Conservation (phyloP, 2,888 invertebrate species). For the Pammene aurita region DNA sequence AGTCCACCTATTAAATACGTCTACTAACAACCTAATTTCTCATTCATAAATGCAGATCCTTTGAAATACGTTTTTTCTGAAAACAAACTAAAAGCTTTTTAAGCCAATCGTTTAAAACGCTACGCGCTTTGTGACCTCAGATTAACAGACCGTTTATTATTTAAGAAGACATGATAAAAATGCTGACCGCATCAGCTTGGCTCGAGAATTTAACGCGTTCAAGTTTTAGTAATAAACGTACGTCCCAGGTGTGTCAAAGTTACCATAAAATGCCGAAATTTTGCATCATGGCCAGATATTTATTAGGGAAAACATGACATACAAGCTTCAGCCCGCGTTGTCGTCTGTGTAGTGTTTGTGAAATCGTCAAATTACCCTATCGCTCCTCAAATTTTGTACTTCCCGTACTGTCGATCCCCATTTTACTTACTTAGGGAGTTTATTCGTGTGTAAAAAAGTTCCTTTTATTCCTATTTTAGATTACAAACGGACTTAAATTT, state of each 20-base stretch:
- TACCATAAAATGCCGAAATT: not conserved
- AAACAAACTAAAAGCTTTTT: conserved; percentile 14
- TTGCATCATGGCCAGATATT: not conserved
- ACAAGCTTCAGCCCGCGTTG: no score
- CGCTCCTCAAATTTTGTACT: no score
- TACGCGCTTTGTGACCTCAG: conserved; percentile 18
- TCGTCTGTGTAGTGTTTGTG: no score
- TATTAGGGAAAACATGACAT: not conserved
- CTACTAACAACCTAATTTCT: not conserved
- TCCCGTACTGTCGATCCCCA: no score
- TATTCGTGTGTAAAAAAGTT: no score
- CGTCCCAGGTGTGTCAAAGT: not conserved
- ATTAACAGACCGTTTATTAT: conserved; percentile 39
- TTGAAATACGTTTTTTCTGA: conserved; percentile 10
- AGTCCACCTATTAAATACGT: not conserved
- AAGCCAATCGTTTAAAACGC: conserved; percentile 31
- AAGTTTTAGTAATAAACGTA: conserved; percentile 26
- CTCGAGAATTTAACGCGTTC: conserved; percentile 37
- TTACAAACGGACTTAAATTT: no score
- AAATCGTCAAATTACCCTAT: no score
- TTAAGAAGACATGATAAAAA: conserved; percentile 21
- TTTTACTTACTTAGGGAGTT: no score
- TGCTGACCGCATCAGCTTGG: conserved; percentile 25
- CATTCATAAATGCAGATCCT: not conserved
- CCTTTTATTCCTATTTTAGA: no score